Percentiles rank a stretch among this genome's conserved stretches.
phyloP scores from a whole-genome alignment of 2,797 vertebrate species.

The Rhyacichthys aspro region DNA sequence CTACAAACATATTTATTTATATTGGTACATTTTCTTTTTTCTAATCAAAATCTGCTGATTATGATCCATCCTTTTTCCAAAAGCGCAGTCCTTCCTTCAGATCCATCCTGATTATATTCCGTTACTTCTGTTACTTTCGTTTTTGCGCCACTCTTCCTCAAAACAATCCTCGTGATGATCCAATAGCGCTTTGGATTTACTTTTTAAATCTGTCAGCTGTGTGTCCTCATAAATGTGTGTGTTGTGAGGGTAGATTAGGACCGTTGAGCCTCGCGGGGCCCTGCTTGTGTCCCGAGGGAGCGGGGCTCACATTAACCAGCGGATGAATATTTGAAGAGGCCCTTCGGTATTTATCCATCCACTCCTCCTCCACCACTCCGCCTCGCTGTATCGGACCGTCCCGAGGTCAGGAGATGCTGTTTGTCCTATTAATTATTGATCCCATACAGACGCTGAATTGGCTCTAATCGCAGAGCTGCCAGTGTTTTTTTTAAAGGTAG shows the following conservation, averaged over 20 bases:
- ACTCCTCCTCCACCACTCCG: constrained; percentile 29
- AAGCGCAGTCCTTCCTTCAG: no score
- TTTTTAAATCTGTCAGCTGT: constrained; percentile 76
- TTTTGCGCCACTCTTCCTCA: no score
- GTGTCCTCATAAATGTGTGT: constrained; percentile 12
- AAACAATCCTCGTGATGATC: constrained; percentile 76
- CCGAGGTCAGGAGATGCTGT: constrained; percentile 89
- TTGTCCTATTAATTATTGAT: constrained; percentile 94
- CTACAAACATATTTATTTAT: no score
- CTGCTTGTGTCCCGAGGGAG: constrained; percentile 85
- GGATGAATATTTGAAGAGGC: constrained; percentile 99
- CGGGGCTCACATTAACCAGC: constrained; percentile 93
- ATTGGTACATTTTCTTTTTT: no score
- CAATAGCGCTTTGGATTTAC: constrained; percentile 77
- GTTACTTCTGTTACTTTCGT: not conserved
- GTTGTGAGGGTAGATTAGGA: constrained; percentile 84
- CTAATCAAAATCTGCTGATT: no score
- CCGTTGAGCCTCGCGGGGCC: constrained; percentile 84
- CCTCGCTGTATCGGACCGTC: constrained; percentile 86
- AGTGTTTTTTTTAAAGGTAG: constrained; percentile 74
- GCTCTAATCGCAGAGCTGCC: constrained; percentile 85
- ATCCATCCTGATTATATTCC: not conserved
- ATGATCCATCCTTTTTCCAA: no score
- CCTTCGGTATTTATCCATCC: constrained; percentile 92
- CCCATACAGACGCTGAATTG: constrained; percentile 84